Evolutionary conservation across 2,797 vertebrate species (phyloP), one percentile per base, ranked within the genome.

Genomic region (Fringilla coelebs): DNA sequence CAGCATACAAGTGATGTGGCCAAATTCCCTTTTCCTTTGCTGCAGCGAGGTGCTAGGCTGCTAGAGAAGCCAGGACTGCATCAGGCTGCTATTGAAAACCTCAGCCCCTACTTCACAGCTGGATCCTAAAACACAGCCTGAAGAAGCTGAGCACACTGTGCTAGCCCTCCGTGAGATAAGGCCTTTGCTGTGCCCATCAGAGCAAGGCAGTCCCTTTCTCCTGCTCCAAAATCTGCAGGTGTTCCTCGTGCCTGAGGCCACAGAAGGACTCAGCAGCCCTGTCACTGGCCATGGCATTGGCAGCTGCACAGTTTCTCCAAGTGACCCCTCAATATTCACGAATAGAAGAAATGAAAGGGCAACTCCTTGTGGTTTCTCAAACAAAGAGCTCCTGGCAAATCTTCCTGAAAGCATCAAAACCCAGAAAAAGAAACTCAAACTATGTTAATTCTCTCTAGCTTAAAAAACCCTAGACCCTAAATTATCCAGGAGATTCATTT

Each of bases 141-240:
- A 79, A 68, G 67, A n/a, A 85, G 51, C 20, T 4, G 1, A 70
- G 48, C 73, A n/a, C 31, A 2, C 32, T 49, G 20, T 5, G 1
- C 10, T 49, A 52, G 20, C 45, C 22, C 16, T n/a, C 5, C 0
- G 1, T 54, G n/a, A 81, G 28, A 46, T 5, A 40, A n/a, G 24
- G 48, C 19, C 36, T 67, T 74, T 0, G 0, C 25, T 2, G 0
- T 60, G 34, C 49, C 70, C 2, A 0, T 26, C 40, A 60, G 6
- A 89, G 28, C 9, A 43, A 41, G 18, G 28, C 12, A 75, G 34
- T 22, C 41, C 12, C 34, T 54, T 82, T 54, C 75, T 72, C 34
- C 43, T 66, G 34, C 86, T 85, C 72, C 46, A 62, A 36, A 93
- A 36, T 13, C 82, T 65, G 26, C 63, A 68, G 78, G 36, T 78